A percentile compares a stretch with the other conserved stretches of the same genome.
Conservation (phyloP, 2,888 invertebrate genomes). For the Eustalomyia histrio region DNA sequence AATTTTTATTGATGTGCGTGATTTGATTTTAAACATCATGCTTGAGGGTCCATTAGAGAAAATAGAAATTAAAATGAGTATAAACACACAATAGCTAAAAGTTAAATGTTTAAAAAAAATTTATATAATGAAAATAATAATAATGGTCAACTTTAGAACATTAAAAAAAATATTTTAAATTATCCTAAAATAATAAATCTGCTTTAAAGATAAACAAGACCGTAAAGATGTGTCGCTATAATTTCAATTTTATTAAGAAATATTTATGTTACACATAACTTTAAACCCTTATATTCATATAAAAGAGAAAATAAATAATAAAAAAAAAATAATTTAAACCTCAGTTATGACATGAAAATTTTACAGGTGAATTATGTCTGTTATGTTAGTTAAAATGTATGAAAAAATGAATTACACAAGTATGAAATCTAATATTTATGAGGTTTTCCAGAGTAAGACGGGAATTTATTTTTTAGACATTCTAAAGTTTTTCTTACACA, state of each 20-base stretch:
- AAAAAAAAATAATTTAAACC: not conserved
- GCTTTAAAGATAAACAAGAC: too few species aligned
- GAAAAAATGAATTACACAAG: not conserved
- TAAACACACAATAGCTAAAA: not conserved
- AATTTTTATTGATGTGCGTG: conserved; percentile 9
- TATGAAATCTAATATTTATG: conserved; percentile 19
- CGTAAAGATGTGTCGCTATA: too few species aligned
- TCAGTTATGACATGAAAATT: not conserved
- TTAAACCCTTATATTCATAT: too few species aligned
- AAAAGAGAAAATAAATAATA: too few species aligned
- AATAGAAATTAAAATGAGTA: not conserved
- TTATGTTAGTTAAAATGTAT: not conserved
- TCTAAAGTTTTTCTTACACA: not conserved
- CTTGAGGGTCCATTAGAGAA: conserved; percentile 16
- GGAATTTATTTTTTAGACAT: conserved; percentile 27
- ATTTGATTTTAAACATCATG: not conserved
- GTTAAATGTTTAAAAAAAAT: not conserved
- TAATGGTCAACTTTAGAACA: too few species aligned
- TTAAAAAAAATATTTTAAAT: too few species aligned
- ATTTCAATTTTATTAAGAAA: too few species aligned
- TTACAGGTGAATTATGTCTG: not conserved
- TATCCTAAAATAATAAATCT: too few species aligned
- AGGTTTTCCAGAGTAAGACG: not conserved
- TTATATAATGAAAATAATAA: too few species aligned
- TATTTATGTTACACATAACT: too few species aligned